Conservation (phyloP, 2,797 vertebrate species). For the Lycodopsis pacificus region DNA sequence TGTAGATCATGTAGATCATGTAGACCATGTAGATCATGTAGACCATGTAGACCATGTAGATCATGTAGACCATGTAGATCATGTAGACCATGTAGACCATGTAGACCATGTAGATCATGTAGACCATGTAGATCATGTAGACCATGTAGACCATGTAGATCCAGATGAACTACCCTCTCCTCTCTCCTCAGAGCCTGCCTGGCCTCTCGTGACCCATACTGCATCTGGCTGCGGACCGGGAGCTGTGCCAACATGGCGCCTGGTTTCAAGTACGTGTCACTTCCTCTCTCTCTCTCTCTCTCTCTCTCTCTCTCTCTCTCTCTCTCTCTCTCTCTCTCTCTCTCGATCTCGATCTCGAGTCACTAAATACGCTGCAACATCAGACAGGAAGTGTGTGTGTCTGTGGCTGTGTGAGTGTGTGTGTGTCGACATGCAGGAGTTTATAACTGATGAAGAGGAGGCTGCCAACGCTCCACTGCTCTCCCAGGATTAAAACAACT, state of each 20-base stretch:
- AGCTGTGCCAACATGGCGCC: conserved; percentile 84
- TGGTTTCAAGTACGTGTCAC: conserved; percentile 82
- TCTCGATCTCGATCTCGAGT: background rate
- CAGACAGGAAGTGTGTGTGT: background rate
- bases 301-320: background rate
- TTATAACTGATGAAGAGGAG: conserved; percentile 17
- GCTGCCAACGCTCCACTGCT: background rate
- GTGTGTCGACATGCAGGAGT: conserved; percentile 3
- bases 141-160: no score
- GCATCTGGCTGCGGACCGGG: conserved; percentile 87
- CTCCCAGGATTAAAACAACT: conserved; percentile 7
- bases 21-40: no score
- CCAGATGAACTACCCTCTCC: no score
- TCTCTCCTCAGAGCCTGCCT: conserved; percentile 86
- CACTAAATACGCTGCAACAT: background rate
- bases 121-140: no score
- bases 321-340: no score
- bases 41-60: no score
- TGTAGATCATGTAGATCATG: no score
- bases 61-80: no score
- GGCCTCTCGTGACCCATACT: conserved; percentile 90
- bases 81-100: no score
- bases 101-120: no score
- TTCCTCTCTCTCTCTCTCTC: conserved; percentile 16
- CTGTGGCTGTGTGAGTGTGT: background rate